phyloP scores from a whole-genome alignment of 2,797 vertebrate species.

The Naso thynnoides region DNA sequence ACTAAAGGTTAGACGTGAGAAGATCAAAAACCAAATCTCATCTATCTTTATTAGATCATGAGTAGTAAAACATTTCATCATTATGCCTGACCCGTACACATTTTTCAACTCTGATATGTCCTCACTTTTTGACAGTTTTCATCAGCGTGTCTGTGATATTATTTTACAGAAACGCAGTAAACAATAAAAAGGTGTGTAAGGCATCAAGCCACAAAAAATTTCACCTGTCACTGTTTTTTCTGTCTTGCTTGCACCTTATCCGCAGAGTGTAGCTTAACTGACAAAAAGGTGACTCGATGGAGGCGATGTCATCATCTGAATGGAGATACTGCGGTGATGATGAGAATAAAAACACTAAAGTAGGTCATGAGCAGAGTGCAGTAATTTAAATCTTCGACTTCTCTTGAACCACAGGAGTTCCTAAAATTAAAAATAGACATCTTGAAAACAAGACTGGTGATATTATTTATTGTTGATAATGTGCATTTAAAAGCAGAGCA shows the following conservation, averaged over 20 bases:
- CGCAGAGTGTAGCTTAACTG: neutral
- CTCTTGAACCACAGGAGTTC: neutral
- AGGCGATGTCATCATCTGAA: neutral
- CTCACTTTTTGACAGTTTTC: too few relatives aligned
- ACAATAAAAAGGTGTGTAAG: too few relatives aligned
- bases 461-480: neutral
- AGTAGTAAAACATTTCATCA: too few relatives aligned
- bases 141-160: too few relatives aligned
- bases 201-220: too few relatives aligned
- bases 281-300: neutral
- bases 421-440: neutral
- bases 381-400: neutral
- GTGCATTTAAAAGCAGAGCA: neutral
- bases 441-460: neutral
- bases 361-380: neutral
- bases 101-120: too few relatives aligned
- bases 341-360: neutral
- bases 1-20: too few relatives aligned
- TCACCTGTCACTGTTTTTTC: neutral
- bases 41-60: too few relatives aligned
- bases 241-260: conserved; percentile 1
- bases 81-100: too few relatives aligned
- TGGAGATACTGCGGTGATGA: neutral
- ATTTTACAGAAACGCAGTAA: too few relatives aligned
- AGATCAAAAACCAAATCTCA: too few relatives aligned